These are phyloP conservation scores for Dreissena rostriformis DNA, from an alignment of 1,140 invertebrate genomes.

Conservation along the genomic window DNA sequence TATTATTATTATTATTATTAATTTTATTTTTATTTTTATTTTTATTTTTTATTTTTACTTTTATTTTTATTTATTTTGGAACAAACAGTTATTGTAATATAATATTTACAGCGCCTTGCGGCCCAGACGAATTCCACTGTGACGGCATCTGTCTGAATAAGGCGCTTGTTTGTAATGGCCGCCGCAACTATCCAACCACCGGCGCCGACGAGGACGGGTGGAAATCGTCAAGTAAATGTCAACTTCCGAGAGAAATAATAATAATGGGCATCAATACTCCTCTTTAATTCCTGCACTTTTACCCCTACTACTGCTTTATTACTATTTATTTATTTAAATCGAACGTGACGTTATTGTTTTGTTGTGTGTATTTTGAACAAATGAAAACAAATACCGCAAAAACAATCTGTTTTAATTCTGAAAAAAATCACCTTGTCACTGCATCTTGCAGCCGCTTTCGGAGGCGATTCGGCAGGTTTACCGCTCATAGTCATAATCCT, in stretches of 20 bases:
- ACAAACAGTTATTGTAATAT: not conserved
- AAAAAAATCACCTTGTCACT: too few species aligned
- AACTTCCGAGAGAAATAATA: not conserved
- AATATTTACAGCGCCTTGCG: conserved; percentile 28
- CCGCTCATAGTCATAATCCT: conserved; percentile 63
- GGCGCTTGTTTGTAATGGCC: conserved; percentile 50
- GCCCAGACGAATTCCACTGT: conserved; percentile 34
- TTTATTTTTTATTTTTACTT: not conserved
- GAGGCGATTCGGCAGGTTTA: conserved; percentile 11
- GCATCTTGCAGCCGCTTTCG: conserved; percentile 29
- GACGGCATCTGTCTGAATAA: conserved; percentile 45
- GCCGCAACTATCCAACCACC: conserved; percentile 33
- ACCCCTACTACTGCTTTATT: too few species aligned
- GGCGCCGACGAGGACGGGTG: conserved; percentile 35
- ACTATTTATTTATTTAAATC: too few species aligned
- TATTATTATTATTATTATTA: too few species aligned
- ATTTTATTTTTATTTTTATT: not conserved
- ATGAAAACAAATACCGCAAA: too few species aligned
- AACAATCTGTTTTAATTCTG: too few species aligned
- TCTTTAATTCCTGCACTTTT: too few species aligned
- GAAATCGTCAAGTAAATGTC: not conserved
- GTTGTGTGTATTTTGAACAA: too few species aligned
- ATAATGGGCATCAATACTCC: too few species aligned
- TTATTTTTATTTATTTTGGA: not conserved
- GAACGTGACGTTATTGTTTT: too few species aligned